phyloP scores from a whole-genome alignment of 35 echinoderm and acorn worm species.

The Hemicentrotus pulcherrimus region DNA sequence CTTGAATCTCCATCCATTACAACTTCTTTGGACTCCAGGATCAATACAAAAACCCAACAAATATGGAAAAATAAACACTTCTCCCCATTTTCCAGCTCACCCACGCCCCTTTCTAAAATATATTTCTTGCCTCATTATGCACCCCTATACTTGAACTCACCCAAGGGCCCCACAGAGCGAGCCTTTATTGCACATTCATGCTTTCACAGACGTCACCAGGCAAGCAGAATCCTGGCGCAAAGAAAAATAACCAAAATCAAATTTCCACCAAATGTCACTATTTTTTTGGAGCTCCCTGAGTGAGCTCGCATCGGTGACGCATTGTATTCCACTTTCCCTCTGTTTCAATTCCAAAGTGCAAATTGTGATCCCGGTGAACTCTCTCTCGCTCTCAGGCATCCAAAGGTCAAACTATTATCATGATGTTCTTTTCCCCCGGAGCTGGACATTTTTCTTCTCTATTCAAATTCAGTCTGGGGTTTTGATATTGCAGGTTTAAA shows the following conservation, averaged over 20 bases:
- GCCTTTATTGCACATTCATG: neutral
- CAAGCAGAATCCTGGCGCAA: neutral
- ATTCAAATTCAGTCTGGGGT: neutral
- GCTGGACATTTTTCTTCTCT: slow-evolving; percentile 1
- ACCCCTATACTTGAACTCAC: neutral
- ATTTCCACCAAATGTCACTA: slow-evolving; percentile 11
- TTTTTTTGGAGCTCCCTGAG: neutral
- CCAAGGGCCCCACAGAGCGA: neutral
- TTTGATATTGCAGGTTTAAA: neutral
- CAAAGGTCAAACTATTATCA: slow-evolving; percentile 12
- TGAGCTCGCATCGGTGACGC: neutral
- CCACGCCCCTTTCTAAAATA: neutral
- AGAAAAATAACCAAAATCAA: slow-evolving; percentile 13
- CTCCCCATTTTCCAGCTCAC: neutral
- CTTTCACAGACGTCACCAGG: neutral
- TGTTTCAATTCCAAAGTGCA: neutral
- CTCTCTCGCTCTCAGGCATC: neutral
- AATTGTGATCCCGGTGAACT: neutral
- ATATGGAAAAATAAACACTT: too few species aligned
- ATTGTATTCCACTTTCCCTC: slow-evolving; percentile 1
- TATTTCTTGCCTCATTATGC: neutral
- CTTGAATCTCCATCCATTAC: too few species aligned
- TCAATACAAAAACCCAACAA: too few species aligned
- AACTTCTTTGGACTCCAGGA: too few species aligned
- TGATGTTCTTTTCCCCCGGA: neutral